Percentiles rank a stretch among this genome's conserved stretches.
Evolutionary conservation across 2,888 invertebrate species (phyloP).

Genomic region (Synergus japonicus): DNA sequence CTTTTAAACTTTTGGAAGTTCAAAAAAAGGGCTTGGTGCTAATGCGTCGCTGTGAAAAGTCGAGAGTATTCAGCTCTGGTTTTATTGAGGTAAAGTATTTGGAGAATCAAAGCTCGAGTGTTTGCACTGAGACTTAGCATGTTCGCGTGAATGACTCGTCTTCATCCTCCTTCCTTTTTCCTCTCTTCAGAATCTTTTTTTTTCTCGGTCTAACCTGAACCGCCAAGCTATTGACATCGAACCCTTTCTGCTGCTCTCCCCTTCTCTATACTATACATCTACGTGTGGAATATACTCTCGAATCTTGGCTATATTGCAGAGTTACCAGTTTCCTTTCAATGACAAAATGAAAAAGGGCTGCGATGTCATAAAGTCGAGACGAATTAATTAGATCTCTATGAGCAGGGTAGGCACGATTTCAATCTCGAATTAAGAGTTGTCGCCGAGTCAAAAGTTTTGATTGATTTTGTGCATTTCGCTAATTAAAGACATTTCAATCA

Average conservation of each 20-base stretch:
- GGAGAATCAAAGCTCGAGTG: slow-evolving; percentile 32
- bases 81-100: slow-evolving; percentile 26
- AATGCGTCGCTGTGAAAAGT: slow-evolving; percentile 15
- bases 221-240: slow-evolving; percentile 14
- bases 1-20: neutral
- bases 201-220: neutral
- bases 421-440: slow-evolving; percentile 10
- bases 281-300: neutral
- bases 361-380: slow-evolving; percentile 4
- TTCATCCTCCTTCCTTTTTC: slow-evolving; percentile 25
- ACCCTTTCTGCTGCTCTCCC: slow-evolving; percentile 9
- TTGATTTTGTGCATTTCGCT: slow-evolving; percentile 7
- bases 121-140: slow-evolving; percentile 38
- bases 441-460: slow-evolving; percentile 9
- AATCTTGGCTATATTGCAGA: slow-evolving; percentile 22
- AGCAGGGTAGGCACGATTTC: neutral
- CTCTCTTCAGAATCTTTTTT: slow-evolving; percentile 16
- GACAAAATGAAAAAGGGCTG: neutral
- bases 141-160: slow-evolving; percentile 29
- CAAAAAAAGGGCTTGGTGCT: neutral
- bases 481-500: neutral
- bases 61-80: slow-evolving; percentile 26
- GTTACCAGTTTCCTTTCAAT: slow-evolving; percentile 2
- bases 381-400: slow-evolving; percentile 16
- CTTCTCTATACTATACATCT: neutral